phyloP scores from a whole-genome alignment of 92 coral and sea anemone species.

The Diadumene lineata region DNA sequence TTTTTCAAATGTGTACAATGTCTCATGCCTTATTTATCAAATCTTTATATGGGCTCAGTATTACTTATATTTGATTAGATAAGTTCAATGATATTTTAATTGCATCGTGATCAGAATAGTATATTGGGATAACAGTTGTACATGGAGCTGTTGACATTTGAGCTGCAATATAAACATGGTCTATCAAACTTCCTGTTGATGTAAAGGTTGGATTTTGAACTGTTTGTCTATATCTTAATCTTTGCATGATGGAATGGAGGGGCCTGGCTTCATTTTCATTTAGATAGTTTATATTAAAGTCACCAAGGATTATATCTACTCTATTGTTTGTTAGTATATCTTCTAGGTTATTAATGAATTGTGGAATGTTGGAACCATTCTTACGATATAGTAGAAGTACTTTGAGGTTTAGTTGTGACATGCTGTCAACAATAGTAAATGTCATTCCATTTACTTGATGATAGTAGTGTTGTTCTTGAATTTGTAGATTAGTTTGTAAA shows the following conservation, averaged over 20 bases:
- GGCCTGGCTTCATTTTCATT: slow-evolving; percentile 44
- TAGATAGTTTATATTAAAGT: slow-evolving; percentile 12
- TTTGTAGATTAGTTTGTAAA: slow-evolving; percentile 27
- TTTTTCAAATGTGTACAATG: no score
- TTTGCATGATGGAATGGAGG: not conserved
- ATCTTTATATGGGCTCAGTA: no score
- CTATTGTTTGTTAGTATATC: slow-evolving; percentile 27
- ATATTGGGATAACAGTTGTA: not conserved
- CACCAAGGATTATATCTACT: slow-evolving; percentile 52
- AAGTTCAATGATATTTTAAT: slow-evolving; percentile 2
- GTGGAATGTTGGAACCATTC: slow-evolving; percentile 12
- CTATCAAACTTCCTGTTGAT: not conserved
- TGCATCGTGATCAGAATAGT: not conserved
- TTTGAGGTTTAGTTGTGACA: slow-evolving; percentile 24
- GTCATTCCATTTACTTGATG: slow-evolving; percentile 38
- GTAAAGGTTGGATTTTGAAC: slow-evolving; percentile 36
- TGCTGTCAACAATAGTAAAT: slow-evolving; percentile 18
- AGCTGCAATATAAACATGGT: not conserved
- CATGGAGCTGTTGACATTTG: not conserved
- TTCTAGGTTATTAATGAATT: slow-evolving; percentile 18
- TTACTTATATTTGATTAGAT: no score
- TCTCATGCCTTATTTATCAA: no score
- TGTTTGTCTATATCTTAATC: slow-evolving; percentile 55
- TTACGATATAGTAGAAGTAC: slow-evolving; percentile 3
- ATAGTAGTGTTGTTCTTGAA: slow-evolving; percentile 33